A percentile compares a stretch with the other conserved stretches of the same genome.
Evolutionary conservation across 2,113 vertebrate genomes (phyloP).

Genomic region (Agapornis roseicollis): DNA sequence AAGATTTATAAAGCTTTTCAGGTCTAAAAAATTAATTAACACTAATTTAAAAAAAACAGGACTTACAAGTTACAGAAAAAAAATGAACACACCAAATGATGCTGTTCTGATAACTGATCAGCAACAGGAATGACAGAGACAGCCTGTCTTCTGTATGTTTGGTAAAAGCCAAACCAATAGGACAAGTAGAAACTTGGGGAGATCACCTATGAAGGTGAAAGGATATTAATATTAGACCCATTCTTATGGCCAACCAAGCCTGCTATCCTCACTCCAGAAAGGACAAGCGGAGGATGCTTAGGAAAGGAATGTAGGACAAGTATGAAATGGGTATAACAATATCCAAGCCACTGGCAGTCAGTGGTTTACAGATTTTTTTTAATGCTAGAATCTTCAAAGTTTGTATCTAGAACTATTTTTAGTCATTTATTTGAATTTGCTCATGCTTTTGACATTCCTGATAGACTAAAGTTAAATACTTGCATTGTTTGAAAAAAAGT

Average conservation of each 20-base stretch:
- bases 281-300: background rate
- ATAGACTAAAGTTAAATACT: background rate
- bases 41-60: background rate
- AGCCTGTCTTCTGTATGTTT: background rate
- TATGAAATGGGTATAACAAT: background rate
- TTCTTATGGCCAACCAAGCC: background rate
- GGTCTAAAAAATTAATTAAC: background rate
- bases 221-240: background rate
- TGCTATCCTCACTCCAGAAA: background rate
- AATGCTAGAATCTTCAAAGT: background rate
- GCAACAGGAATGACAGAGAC: background rate
- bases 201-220: background rate
- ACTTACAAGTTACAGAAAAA: background rate
- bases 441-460: background rate
- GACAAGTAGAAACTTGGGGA: background rate
- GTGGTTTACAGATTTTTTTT: background rate
- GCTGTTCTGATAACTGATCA: background rate
- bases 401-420: background rate
- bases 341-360: background rate
- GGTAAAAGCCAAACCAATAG: background rate
- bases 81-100: background rate
- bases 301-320: background rate
- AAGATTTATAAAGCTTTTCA: background rate
- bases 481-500: background rate
- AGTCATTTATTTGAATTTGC: background rate